phyloP scores from a whole-genome alignment of 2,888 invertebrate species.

The Germaria angustata region DNA sequence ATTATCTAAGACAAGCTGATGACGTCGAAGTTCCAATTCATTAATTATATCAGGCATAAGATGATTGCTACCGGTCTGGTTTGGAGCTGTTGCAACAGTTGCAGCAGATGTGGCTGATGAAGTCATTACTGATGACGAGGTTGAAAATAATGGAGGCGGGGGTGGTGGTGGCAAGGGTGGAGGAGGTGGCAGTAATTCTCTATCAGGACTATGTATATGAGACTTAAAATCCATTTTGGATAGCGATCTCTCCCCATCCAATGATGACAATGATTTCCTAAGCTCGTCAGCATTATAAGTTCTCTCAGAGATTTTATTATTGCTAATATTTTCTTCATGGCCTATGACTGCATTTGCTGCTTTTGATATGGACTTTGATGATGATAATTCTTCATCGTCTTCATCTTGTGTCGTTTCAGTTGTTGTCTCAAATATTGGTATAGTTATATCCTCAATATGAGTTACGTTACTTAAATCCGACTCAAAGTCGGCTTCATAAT shows the following conservation, averaged over 20 bases:
- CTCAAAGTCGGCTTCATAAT: slow-evolving; percentile 70
- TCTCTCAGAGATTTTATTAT: slow-evolving; percentile 45
- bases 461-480: slow-evolving; percentile 69
- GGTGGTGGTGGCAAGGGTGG: slow-evolving; percentile 58
- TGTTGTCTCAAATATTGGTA: slow-evolving; percentile 74
- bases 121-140: neutral
- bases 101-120: neutral
- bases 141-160: slow-evolving; percentile 31
- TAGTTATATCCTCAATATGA: slow-evolving; percentile 73
- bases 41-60: slow-evolving; percentile 78
- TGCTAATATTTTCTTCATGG: neutral
- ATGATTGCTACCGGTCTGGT: slow-evolving; percentile 45
- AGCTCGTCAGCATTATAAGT: slow-evolving; percentile 25
- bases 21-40: slow-evolving; percentile 84
- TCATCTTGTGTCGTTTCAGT: slow-evolving; percentile 63
- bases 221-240: slow-evolving; percentile 1
- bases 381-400: slow-evolving; percentile 36
- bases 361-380: slow-evolving; percentile 4
- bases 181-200: slow-evolving; percentile 55
- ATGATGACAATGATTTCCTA: neutral
- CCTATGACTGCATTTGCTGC: slow-evolving; percentile 56
- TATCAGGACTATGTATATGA: slow-evolving; percentile 29
- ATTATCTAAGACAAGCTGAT: slow-evolving; percentile 84
- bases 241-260: neutral
- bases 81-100: neutral